Evolutionary conservation across 2,888 invertebrate genomes (phyloP).

Genomic region (Trissonchulus sp.): DNA sequence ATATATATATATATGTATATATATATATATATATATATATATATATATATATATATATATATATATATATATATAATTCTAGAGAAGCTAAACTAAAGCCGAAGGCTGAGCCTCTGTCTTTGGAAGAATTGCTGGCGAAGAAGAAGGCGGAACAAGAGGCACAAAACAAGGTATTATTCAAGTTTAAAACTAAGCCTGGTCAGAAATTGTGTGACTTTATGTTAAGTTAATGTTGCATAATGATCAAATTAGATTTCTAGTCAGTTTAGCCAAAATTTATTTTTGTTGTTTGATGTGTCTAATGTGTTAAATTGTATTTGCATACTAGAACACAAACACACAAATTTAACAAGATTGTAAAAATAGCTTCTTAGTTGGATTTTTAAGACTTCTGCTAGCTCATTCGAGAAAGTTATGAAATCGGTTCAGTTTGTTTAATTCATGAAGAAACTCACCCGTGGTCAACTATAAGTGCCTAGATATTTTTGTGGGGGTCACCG

Average conservation of each 20-base stretch:
- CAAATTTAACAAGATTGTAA: too few species aligned
- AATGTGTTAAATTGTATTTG: too few species aligned
- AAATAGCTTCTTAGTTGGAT: too few species aligned
- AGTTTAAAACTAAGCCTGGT: constrained; percentile 21
- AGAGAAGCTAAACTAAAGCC: background rate
- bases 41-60: constrained; percentile 16
- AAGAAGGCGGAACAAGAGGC: constrained; percentile 93
- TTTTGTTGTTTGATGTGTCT: constrained; percentile 23
- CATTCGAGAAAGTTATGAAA: too few species aligned
- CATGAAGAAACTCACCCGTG: too few species aligned
- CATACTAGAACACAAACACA: too few species aligned
- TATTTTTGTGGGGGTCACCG: too few species aligned
- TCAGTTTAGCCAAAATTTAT: background rate
- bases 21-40: background rate
- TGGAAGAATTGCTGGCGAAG: constrained; percentile 89
- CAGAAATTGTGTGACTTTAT: constrained; percentile 24
- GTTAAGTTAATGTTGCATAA: constrained; percentile 22
- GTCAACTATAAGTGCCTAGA: too few species aligned
- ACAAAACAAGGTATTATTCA: constrained; percentile 72
- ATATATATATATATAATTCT: constrained; percentile 1
- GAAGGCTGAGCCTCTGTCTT: constrained; percentile 74
- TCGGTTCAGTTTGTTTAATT: too few species aligned
- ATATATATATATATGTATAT: too few species aligned
- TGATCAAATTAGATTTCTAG: constrained; percentile 15
- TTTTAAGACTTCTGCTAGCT: too few species aligned